A percentile compares a stretch with the other conserved stretches of the same genome.
These are phyloP conservation scores for Drosophila kikkawai DNA, from an alignment of 1,140 invertebrate species.

Conservation along the genomic window DNA sequence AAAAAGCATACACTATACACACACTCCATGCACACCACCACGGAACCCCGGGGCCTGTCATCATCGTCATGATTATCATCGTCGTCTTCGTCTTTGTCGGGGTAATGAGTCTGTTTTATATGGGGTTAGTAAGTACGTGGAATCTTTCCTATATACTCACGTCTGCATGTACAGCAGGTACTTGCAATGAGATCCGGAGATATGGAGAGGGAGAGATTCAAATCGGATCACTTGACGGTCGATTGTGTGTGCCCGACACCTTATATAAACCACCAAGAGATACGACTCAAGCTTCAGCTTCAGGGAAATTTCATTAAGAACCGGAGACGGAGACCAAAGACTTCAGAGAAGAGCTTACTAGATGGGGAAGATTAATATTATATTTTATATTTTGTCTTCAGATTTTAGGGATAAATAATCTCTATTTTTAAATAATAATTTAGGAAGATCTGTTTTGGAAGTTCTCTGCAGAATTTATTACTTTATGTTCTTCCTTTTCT, in stretches of 20 bases:
- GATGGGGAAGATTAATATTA: background rate
- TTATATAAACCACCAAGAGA: constrained; percentile 6
- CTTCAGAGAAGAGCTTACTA: background rate
- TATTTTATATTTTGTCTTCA: background rate
- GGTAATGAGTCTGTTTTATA: constrained; percentile 73
- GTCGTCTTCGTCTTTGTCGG: constrained; percentile 15
- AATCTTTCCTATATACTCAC: constrained; percentile 40
- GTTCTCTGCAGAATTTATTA: background rate
- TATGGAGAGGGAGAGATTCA: constrained; percentile 11
- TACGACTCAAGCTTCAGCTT: too few relatives aligned
- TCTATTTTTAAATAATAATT: background rate
- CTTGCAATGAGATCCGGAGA: constrained; percentile 17
- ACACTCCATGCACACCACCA: background rate
- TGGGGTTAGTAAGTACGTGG: constrained; percentile 56
- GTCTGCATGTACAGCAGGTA: constrained; percentile 9
- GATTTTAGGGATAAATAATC: background rate
- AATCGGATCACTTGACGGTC: constrained; percentile 36
- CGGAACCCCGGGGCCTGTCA: constrained; percentile 38
- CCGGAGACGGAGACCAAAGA: background rate
- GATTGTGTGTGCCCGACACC: constrained; percentile 31
- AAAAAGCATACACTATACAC: constrained; percentile 29
- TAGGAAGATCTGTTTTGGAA: background rate
- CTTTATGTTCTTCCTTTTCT: background rate
- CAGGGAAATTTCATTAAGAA: constrained; percentile 21
- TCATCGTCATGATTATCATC: constrained; percentile 37